Base-by-base conservation (phyloP, 2,797 vertebrate species). In the Acrossocheilus wenchowensis region DNA sequence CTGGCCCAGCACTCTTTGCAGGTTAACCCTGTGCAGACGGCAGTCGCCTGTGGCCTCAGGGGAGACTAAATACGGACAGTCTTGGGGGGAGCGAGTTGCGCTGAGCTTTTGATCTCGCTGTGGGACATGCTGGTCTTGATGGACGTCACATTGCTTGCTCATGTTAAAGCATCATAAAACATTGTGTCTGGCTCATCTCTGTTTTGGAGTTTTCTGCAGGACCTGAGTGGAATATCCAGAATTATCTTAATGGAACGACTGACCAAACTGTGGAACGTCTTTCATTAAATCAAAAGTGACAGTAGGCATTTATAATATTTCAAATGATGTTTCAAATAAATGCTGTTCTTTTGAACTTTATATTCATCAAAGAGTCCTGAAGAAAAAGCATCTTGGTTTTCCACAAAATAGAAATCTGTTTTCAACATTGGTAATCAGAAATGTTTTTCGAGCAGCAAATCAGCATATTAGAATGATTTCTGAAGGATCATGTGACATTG, bases 1-100 rank as follows among this genome's bases (percentile, higher is more conserved):
- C 87, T 86, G 79, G 68, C 73, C 41, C 34, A 72, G n/a, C 12
- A 21, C 66, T 82, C 72, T 60, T 57, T 48, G 19, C 50, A 75
- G 83, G 81, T 80, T 83, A 84, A 85, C 73, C 74, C 78, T 60
- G 69, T 54, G 43, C 77, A 73, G 57, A 74, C 26, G 11, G 54
- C 82, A 54, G n/a, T 80, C 36, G 62, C 34, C 81, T 45, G 15
- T 8, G 5, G 36, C 75, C 64, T 60, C 77, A 12, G 19, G 84
- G 66, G 75, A 79, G 84, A 60, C 75, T 57, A 43, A 78, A 78
- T 78, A 54, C 9, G 54, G 52, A 78, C 21, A 75, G 72, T 82
- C 52, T 15, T 57, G 5, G n/a, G 41, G 54, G 26, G 52, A 10
- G 6, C 30, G n/a, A 57, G 50, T n/a, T 36, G 34, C 54, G 7